Percentiles rank a stretch among this genome's conserved stretches.
Evolutionary conservation across 2,797 vertebrate species (phyloP).

Genomic region (Micrastur ruficollis): DNA sequence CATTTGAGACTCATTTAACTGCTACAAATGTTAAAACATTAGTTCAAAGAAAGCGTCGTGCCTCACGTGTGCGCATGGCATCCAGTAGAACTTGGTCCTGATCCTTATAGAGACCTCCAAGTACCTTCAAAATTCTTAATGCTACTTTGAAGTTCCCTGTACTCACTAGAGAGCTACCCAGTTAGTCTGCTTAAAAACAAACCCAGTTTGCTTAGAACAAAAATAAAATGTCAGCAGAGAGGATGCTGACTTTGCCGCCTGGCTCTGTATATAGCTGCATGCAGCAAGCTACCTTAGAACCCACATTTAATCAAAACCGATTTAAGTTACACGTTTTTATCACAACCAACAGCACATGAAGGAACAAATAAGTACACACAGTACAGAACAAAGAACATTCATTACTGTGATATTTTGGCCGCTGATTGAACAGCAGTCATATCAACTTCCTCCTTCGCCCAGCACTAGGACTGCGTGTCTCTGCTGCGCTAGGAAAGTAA

Average conservation of each 20-base stretch:
- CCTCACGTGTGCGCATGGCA: accelerated
- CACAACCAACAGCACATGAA: neutral
- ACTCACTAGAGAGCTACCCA: neutral
- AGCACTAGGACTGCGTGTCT: neutral
- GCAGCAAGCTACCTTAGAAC: neutral
- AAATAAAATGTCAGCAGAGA: neutral
- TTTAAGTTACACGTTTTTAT: neutral
- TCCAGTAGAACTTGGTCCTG: neutral
- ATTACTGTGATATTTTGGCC: neutral
- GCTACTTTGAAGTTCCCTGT: neutral
- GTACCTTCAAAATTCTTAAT: neutral
- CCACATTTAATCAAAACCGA: neutral
- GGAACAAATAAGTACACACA: neutral
- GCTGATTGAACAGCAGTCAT: neutral
- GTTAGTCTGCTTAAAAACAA: neutral
- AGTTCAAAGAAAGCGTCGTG: neutral
- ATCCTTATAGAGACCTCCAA: neutral
- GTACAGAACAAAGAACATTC: slow-evolving; percentile 32
- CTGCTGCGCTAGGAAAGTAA: neutral
- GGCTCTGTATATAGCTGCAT: neutral
- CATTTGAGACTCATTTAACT: neutral
- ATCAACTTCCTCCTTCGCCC: neutral
- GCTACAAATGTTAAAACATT: neutral
- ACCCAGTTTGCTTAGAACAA: neutral
- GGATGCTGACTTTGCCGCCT: neutral